Base-by-base conservation (phyloP, 2,888 invertebrate genomes). In the Sturmia bella region DNA sequence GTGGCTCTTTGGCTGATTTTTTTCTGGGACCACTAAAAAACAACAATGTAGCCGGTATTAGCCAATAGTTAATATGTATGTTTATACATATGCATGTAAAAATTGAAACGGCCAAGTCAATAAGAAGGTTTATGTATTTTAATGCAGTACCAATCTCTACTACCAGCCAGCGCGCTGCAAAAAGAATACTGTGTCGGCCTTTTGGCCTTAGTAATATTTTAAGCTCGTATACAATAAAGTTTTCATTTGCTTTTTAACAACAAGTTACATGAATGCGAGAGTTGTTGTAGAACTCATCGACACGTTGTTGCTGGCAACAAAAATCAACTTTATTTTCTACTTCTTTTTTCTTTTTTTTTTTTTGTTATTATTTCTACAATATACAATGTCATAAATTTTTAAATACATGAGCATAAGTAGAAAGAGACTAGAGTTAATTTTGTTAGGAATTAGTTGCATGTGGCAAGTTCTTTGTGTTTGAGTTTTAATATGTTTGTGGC, bases 121-220 rank as follows among this genome's bases (percentile, higher is more conserved):
- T 41, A 66, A 32, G 24, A 54, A 61, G 41, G 54, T 52, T 48
- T 56, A 61, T 63, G 52, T 19, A 32, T 70, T 66, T 68, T 32
- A 68, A 19, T 66, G 32, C 63, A 45, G n/a, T 50, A 66, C 21
- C 15, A 45, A 73, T 17, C 52, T 59, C 48, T 48, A 21, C 11
- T 37, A 24, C 3, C 43, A 24, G 1, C n/a, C n/a, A n/a, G n/a
- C n/a, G n/a, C 57, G 43, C 54, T 54, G 45, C 61, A 43, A 19
- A 61, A 45, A 57, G 73, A 52, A 74, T 74, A 82, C 78, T 82
- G 52, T 74, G 74, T 24, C 82, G 82, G 82, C 82, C 82, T 82
- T 78, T 82, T 82, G 82, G 77, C 82, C 82, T 78, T 74, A 82
- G 78, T 74, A 82, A 78, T 78, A 77, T 78, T 70, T 56, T 39